These are phyloP conservation scores for Pocillopora verrucosa DNA, from an alignment of 64 coral and sea anemone species.

Conservation along the genomic window DNA sequence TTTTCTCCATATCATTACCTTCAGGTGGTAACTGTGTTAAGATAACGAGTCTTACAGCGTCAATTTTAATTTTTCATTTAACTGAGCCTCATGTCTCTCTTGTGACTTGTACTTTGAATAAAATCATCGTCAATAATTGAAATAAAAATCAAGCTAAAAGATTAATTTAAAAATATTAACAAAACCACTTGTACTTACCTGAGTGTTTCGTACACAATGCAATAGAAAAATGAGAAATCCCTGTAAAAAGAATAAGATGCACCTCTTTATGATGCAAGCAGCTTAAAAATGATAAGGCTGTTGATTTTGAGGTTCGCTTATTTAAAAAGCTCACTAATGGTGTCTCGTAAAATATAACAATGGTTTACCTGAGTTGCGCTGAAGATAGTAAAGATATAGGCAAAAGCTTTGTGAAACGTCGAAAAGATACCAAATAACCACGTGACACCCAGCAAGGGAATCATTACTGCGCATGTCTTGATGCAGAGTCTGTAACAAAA, in stretches of 20 bases:
- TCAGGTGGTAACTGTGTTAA: too few relatives aligned
- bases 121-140: too few relatives aligned
- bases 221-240: not conserved
- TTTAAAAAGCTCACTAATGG: not conserved
- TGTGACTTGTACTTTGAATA: too few relatives aligned
- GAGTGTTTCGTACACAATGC: not conserved
- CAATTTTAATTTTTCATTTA: too few relatives aligned
- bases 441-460: not conserved
- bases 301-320: too few relatives aligned
- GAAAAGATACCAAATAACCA: not conserved
- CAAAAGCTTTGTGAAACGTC: not conserved
- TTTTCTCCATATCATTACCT: too few relatives aligned
- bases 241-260: not conserved
- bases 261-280: not conserved
- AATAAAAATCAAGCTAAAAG: too few relatives aligned
- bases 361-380: not conserved
- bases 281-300: too few relatives aligned
- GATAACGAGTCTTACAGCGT: too few relatives aligned
- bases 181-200: not conserved
- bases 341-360: not conserved
- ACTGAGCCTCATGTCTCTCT: too few relatives aligned
- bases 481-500: not conserved
- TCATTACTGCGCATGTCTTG: not conserved
- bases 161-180: not conserved
- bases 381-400: not conserved